Percentiles rank a stretch among this genome's conserved stretches.
phyloP scores from a whole-genome alignment of 2,888 invertebrate genomes.

The Coenonympha glycerion region DNA sequence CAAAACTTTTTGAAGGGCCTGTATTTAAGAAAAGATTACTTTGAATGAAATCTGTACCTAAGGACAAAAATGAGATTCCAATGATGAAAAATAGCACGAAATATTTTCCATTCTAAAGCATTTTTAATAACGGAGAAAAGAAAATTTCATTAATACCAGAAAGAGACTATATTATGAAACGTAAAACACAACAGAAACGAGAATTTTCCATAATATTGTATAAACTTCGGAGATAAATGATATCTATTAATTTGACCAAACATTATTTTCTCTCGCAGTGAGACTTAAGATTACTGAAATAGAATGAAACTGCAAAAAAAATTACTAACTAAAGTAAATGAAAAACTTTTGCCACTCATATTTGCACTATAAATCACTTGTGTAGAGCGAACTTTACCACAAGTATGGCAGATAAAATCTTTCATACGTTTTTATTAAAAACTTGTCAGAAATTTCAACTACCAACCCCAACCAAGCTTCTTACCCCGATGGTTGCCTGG shows the following conservation, averaged over 20 bases:
- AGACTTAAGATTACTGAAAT: slow-evolving; percentile 10
- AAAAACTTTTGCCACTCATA: slow-evolving; percentile 2
- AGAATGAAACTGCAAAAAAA: slow-evolving; percentile 3
- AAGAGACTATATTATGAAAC: slow-evolving; percentile 8
- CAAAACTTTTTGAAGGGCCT: too few relatives aligned
- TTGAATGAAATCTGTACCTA: too few relatives aligned
- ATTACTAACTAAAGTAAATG: slow-evolving; percentile 7
- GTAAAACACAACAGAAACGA: slow-evolving; percentile 16
- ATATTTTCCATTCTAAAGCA: not conserved
- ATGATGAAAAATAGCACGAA: too few relatives aligned
- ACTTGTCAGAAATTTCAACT: too few relatives aligned
- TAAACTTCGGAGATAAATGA: slow-evolving; percentile 21
- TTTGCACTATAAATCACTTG: not conserved
- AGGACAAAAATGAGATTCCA: too few relatives aligned
- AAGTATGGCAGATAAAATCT: not conserved
- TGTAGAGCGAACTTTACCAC: not conserved
- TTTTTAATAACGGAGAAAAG: not conserved
- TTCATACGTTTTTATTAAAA: too few relatives aligned
- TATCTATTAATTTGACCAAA: slow-evolving; percentile 16
- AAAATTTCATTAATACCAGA: not conserved
- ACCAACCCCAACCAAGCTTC: too few relatives aligned
- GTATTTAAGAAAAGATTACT: too few relatives aligned
- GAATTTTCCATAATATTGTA: slow-evolving; percentile 22
- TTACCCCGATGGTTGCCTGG: too few relatives aligned
- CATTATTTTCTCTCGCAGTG: slow-evolving; percentile 5